Evolutionary conservation across 2,797 vertebrate species (phyloP).

Genomic region (Ataeniobius toweri): DNA sequence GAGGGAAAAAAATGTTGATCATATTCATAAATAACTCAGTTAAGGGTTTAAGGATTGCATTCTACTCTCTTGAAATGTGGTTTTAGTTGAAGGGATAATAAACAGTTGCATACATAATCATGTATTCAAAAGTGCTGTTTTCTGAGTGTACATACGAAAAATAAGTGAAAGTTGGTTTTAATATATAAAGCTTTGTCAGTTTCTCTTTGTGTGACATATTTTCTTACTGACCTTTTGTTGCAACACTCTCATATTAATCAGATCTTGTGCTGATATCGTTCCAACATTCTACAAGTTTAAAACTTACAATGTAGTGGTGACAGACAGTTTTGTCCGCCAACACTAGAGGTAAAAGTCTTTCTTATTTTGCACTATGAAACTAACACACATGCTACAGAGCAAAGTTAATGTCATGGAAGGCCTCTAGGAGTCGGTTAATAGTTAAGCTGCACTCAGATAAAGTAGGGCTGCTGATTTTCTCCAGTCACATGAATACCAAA

Average conservation of each 20-base stretch:
- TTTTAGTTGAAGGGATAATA: not conserved
- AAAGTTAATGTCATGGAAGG: slow-evolving; percentile 19
- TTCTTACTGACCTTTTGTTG: not conserved
- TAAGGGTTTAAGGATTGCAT: not conserved
- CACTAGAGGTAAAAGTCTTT: slow-evolving; percentile 24
- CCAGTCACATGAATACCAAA: slow-evolving; percentile 13
- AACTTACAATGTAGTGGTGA: not conserved
- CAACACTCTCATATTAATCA: not conserved
- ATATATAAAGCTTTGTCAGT: not conserved
- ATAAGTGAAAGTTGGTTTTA: not conserved
- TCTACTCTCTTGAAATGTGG: not conserved
- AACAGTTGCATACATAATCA: not conserved
- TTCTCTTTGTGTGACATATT: not conserved
- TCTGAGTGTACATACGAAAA: not conserved
- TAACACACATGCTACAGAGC: slow-evolving; percentile 36
- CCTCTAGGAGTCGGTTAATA: slow-evolving; percentile 27
- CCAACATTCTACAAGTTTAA: not conserved
- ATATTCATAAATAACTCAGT: not conserved
- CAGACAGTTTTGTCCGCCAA: slow-evolving; percentile 6
- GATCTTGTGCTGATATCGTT: not conserved
- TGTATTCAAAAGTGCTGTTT: not conserved
- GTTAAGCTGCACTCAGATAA: slow-evolving; percentile 11
- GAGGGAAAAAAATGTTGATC: not conserved
- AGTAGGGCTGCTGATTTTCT: slow-evolving; percentile 11
- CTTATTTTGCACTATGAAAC: slow-evolving; percentile 24